Evolutionary conservation across 2,113 vertebrate species (phyloP), one percentile per base, ranked within the genome.

Genomic region (Oryzias curvinotus): DNA sequence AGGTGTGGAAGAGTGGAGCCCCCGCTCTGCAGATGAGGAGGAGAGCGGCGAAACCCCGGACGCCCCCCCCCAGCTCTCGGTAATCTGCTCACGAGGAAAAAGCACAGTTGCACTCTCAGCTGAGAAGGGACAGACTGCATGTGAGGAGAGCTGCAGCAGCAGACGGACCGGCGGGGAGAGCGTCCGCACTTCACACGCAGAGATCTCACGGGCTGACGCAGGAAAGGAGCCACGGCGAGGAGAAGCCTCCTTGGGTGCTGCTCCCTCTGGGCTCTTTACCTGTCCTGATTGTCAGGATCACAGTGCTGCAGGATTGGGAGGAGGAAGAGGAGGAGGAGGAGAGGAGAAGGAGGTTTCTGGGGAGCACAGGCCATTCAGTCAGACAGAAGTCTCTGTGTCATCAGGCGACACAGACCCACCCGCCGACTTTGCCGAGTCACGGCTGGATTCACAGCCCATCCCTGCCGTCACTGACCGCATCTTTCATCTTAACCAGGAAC

Each of bases 341-440:
- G 43, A 75, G 58, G 83, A 77, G 73, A 77, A 82, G 81, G 67
- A 65, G 62, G 68, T 75, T 53, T 68, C 75, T 48, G 63, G 60
- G 83, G 82, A 86, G 72, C 67, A 84, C 84, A 82, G 70, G 87
- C 85, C 74, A 81, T 68, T 77, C 79, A 82, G 84, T 79, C 86
- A 81, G 82, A 80, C 87, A 66, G 72, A 73, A 75, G 75, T 65
- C 81, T 84, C 73, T 75, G 81, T 80, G 83, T 88, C 84, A 81
- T 86, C 84, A 81, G 80, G 70, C 14, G 74, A 66, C 71, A 84
- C 72, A n/a, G 81, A 81, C 84, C 82, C 86, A 68, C 85, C 87
- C 86, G 81, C 65, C 52, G 50, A 87, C 81, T 85, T 89, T 88
- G 80, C 85, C 64, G 85, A 89, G 85, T 89, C 87, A 88, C 84